Percentiles rank a stretch among this genome's conserved stretches.
Conservation (phyloP, 23 tunicate genomes). For the Aplidium turbinatum region DNA sequence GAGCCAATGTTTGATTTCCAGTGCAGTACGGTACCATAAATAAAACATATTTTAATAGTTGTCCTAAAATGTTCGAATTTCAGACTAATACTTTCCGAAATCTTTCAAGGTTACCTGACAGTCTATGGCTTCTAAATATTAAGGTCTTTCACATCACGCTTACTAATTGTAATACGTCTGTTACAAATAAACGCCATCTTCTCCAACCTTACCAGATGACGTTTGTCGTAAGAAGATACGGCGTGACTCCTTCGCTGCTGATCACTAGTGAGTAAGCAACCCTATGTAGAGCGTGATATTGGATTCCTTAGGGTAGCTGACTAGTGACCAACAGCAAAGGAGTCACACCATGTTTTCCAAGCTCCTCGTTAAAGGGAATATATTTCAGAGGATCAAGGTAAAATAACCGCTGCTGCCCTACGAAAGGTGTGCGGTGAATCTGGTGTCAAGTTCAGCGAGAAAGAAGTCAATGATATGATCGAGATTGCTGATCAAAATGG, state of each 20-base stretch:
- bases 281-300: no score
- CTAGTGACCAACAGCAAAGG: neutral
- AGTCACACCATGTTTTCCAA: neutral
- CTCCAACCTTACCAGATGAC: neutral
- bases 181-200: neutral
- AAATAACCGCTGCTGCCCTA: constrained; percentile 68
- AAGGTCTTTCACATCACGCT: neutral
- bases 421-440: constrained; percentile 67
- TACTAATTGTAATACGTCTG: neutral
- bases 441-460: constrained; percentile 62
- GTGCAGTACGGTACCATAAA: no score
- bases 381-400: constrained; percentile 62
- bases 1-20: no score
- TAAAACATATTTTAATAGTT: no score
- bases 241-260: no score
- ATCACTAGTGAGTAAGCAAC: no score
- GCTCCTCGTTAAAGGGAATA: neutral
- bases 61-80: no score
- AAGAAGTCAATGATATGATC: constrained; percentile 82
- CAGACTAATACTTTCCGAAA: no score
- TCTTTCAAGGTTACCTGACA: no score
- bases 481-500: constrained; percentile 86
- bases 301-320: no score
- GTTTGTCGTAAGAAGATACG: no score
- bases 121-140: no score